Evolutionary conservation across 1,140 invertebrate species (phyloP).

Genomic region (Drosophila malerkotliana): DNA sequence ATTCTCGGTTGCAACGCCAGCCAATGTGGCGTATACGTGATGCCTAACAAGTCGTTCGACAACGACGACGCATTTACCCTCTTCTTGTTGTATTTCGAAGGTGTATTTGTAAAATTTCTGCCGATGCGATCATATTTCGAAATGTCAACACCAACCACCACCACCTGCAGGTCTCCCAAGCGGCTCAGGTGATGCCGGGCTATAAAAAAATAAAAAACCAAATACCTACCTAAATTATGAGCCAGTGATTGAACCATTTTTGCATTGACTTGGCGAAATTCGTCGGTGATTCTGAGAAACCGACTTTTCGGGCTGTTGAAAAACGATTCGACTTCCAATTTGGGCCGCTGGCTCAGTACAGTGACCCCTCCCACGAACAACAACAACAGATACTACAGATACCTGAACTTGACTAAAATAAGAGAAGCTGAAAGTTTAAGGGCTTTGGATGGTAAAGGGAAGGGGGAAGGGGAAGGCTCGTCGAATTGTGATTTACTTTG

Average conservation of each 20-base stretch:
- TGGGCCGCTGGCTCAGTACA: slow-evolving; percentile 43
- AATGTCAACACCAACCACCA: slow-evolving; percentile 67
- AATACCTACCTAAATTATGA: slow-evolving; percentile 10
- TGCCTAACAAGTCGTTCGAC: slow-evolving; percentile 27
- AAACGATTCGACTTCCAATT: slow-evolving; percentile 57
- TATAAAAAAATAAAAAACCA: background rate
- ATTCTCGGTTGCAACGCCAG: slow-evolving; percentile 40
- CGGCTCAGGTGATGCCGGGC: slow-evolving; percentile 68
- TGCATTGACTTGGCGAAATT: slow-evolving; percentile 55
- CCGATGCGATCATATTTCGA: slow-evolving; percentile 75
- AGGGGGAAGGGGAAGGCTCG: slow-evolving; percentile 20
- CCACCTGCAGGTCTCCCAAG: slow-evolving; percentile 60
- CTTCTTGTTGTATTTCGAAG: slow-evolving; percentile 37
- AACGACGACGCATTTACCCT: slow-evolving; percentile 53
- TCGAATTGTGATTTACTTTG: slow-evolving; percentile 51
- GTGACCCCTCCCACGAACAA: slow-evolving; percentile 61
- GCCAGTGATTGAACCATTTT: slow-evolving; percentile 37
- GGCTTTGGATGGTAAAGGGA: no score
- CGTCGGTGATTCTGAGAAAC: slow-evolving; percentile 62
- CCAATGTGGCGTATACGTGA: slow-evolving; percentile 71
- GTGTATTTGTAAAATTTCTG: slow-evolving; percentile 62
- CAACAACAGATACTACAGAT: slow-evolving; percentile 14
- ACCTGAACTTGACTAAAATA: slow-evolving; percentile 6
- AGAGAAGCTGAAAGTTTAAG: background rate
- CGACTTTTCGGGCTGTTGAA: slow-evolving; percentile 40